These are phyloP conservation scores for Spisula subtruncata DNA, from an alignment of 2,888 invertebrate genomes.

Conservation along the genomic window DNA sequence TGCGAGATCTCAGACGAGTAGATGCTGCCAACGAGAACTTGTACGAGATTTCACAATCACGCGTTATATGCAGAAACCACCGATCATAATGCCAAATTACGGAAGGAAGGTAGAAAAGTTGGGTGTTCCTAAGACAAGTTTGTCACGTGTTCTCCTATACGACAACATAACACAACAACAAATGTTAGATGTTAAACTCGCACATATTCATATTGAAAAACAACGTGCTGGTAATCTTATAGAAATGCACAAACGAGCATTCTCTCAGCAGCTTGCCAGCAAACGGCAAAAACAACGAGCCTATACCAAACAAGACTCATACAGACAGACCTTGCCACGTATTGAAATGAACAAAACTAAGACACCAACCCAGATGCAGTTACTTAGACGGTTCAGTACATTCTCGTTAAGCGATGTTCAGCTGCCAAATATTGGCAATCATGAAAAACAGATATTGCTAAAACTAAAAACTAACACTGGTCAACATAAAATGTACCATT, in stretches of 20 bases:
- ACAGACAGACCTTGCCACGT: constrained; percentile 20
- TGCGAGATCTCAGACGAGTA: not conserved
- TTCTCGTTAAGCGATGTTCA: constrained; percentile 57
- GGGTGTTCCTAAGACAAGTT: constrained; percentile 80
- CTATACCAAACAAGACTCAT: not conserved
- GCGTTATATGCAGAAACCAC: constrained; percentile 81
- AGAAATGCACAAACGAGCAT: constrained; percentile 78
- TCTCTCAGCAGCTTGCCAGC: constrained; percentile 59
- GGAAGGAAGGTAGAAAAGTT: constrained; percentile 75
- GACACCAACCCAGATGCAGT: not conserved
- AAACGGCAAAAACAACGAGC: constrained; percentile 46
- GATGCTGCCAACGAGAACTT: constrained; percentile 14
- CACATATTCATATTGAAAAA: constrained; percentile 78
- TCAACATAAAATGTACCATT: constrained; percentile 70
- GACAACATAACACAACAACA: constrained; percentile 85
- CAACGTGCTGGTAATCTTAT: constrained; percentile 73
- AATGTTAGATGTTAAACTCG: constrained; percentile 82
- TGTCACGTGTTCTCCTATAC: constrained; percentile 82
- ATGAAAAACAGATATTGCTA: constrained; percentile 69
- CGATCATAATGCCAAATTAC: constrained; percentile 83
- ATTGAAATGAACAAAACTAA: constrained; percentile 22
- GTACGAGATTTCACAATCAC: constrained; percentile 57
- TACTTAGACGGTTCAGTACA: constrained; percentile 25
- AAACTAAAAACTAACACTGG: constrained; percentile 74
- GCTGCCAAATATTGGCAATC: constrained; percentile 62